phyloP scores from a whole-genome alignment of 2,797 vertebrate species.

The Cryptoblepharus egeriae region DNA sequence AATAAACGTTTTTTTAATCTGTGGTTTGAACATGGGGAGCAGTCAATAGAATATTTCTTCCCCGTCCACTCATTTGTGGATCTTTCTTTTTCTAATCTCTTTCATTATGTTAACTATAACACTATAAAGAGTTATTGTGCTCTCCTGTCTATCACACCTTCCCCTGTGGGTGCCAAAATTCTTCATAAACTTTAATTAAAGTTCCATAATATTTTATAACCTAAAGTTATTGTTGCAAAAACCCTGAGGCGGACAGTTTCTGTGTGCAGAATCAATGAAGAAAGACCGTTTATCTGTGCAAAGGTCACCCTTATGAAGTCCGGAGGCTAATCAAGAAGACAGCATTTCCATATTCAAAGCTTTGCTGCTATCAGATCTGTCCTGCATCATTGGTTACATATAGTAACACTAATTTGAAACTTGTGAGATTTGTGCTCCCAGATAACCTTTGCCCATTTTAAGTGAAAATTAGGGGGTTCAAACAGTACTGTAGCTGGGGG shows the following conservation, averaged over 20 bases:
- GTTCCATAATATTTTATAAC: slow-evolving; percentile 3
- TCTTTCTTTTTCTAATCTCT: neutral
- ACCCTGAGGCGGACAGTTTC: neutral
- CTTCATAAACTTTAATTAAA: slow-evolving; percentile 13
- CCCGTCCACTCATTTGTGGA: too few relatives aligned
- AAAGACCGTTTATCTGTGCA: neutral
- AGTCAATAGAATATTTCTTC: neutral
- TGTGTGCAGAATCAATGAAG: neutral
- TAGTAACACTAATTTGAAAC: neutral
- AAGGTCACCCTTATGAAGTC: neutral
- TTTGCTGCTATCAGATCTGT: neutral
- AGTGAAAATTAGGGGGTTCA: neutral
- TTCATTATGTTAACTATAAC: neutral
- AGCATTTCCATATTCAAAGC: neutral
- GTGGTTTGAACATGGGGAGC: slow-evolving; percentile 5
- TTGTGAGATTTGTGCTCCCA: neutral
- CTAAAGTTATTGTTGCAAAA: neutral
- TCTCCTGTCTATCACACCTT: neutral
- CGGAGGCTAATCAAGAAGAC: neutral
- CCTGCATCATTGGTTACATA: too few relatives aligned
- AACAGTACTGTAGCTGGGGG: too few relatives aligned
- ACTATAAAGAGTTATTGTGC: too few relatives aligned
- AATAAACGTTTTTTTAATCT: neutral
- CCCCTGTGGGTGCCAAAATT: neutral
- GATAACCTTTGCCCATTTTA: neutral